These are phyloP conservation scores for Drosophila littoralis DNA, from an alignment of 1,140 invertebrate species.

Conservation along the genomic window DNA sequence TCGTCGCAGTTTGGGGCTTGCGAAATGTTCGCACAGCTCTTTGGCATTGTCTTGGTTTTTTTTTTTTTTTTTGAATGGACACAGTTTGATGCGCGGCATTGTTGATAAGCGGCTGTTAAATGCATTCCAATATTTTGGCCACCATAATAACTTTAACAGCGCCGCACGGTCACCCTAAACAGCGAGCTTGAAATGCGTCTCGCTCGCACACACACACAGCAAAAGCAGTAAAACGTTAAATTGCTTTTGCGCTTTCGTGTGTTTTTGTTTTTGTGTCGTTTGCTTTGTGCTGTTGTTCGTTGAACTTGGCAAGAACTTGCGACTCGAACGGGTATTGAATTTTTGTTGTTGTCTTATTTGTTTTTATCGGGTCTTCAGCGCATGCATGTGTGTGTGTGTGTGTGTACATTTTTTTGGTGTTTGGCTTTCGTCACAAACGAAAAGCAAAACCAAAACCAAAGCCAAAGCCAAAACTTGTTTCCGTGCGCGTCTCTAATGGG, in stretches of 20 bases:
- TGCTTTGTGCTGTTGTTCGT: conserved; percentile 35
- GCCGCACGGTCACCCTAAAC: conserved; percentile 41
- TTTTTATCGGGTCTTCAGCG: conserved; percentile 16
- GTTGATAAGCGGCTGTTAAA: conserved; percentile 43
- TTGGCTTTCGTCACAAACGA: conserved; percentile 46
- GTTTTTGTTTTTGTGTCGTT: conserved; percentile 40
- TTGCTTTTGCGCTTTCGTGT: conserved; percentile 30
- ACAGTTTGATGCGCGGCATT: conserved; percentile 22
- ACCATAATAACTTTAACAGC: conserved; percentile 41
- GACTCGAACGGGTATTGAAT: conserved; percentile 69
- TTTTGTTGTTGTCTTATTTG: conserved; percentile 43
- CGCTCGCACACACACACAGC: conserved; percentile 17
- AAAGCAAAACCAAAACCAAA: conserved; percentile 5
- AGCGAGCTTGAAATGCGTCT: conserved; percentile 1
- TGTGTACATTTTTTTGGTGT: conserved; percentile 29
- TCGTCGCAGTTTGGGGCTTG: conserved; percentile 60
- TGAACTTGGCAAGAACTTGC: conserved; percentile 71
- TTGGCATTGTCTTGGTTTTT: conserved; percentile 36
- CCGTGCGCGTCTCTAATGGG: conserved; percentile 41
- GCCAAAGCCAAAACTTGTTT: conserved; percentile 45
- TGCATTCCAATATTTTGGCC: conserved; percentile 40
- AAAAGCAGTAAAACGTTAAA: conserved; percentile 10
- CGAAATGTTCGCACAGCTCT: conserved; percentile 53
- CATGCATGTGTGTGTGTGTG: background rate
- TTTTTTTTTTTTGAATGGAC: conserved; percentile 31